Conservation (phyloP, 2,888 invertebrate genomes). For the Sinotaia quadrata region DNA sequence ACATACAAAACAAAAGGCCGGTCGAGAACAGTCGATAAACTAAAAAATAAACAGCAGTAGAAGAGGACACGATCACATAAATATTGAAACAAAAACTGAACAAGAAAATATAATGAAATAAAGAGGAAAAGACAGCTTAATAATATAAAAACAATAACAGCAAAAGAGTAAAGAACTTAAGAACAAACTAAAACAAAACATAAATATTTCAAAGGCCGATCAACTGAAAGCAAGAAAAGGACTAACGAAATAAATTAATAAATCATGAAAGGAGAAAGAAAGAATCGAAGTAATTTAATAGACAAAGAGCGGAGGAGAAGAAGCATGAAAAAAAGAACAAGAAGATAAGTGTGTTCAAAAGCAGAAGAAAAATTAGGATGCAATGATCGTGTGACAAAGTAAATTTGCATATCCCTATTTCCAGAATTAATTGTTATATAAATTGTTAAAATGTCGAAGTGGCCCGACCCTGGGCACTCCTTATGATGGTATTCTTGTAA, state of each 20-base stretch:
- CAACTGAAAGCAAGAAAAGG: constrained; percentile 2
- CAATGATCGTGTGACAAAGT: no score
- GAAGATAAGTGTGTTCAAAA: no score
- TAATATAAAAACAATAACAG: not conserved
- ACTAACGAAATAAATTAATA: not conserved
- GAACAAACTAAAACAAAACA: no score
- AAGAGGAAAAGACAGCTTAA: constrained; percentile 2
- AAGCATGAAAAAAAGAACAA: not conserved
- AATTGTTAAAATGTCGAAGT: no score
- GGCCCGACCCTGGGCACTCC: no score
- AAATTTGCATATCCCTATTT: no score
- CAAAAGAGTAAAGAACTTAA: not conserved
- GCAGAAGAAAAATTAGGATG: no score
- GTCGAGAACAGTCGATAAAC: not conserved
- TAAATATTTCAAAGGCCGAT: no score
- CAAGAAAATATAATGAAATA: not conserved
- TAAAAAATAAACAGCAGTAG: not conserved
- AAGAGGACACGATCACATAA: not conserved
- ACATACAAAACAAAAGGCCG: not conserved
- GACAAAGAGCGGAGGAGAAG: not conserved
- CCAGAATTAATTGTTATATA: no score
- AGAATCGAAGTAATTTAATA: not conserved
- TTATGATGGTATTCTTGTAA: no score
- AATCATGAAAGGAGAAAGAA: not conserved
- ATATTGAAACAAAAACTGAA: not conserved